Conservation (phyloP, 1,140 invertebrate species). For the Drosophila bipectinata region DNA sequence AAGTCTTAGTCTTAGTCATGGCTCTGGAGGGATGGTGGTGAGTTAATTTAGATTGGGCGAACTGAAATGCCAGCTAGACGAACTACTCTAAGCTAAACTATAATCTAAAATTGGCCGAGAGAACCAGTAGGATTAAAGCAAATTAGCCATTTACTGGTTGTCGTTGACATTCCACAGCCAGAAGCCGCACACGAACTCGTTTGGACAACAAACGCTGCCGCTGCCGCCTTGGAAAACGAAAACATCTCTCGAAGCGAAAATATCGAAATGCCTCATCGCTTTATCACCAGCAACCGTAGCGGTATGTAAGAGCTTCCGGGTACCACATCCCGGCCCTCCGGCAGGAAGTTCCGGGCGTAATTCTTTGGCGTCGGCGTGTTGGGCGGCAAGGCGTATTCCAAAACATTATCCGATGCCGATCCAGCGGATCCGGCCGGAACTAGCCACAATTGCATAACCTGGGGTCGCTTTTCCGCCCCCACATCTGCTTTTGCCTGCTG, state of each 20-base stretch:
- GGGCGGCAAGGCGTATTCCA: conserved; percentile 52
- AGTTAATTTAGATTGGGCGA: conserved; percentile 62
- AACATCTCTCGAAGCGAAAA: conserved; percentile 8
- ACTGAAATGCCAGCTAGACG: conserved; percentile 20
- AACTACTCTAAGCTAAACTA: conserved; percentile 47
- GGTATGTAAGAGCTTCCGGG: conserved; percentile 82
- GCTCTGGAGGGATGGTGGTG: conserved; percentile 32
- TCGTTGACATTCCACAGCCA: conserved; percentile 39
- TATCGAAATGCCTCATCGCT: conserved; percentile 36
- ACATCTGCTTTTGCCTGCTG: conserved; percentile 27
- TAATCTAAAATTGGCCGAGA: conserved; percentile 58
- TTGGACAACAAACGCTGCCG: conserved; percentile 48
- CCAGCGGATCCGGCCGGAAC: conserved; percentile 18
- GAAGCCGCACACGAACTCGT: conserved; percentile 39
- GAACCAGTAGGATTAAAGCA: conserved; percentile 73
- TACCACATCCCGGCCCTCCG: conserved; percentile 72
- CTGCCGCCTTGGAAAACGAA: conserved; percentile 42
- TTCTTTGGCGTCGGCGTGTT: conserved; percentile 74
- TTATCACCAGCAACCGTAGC: conserved; percentile 61
- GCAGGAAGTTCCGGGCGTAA: conserved; percentile 73
- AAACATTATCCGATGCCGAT: conserved; percentile 23
- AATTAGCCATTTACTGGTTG: conserved; percentile 74
- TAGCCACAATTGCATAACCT: conserved; percentile 41
- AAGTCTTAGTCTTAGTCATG: conserved; percentile 42
- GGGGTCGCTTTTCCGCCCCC: conserved; percentile 16